Percentiles rank a stretch among this genome's conserved stretches.
phyloP scores from a whole-genome alignment of 2,113 vertebrate species.

The Planiliza haematocheilus region DNA sequence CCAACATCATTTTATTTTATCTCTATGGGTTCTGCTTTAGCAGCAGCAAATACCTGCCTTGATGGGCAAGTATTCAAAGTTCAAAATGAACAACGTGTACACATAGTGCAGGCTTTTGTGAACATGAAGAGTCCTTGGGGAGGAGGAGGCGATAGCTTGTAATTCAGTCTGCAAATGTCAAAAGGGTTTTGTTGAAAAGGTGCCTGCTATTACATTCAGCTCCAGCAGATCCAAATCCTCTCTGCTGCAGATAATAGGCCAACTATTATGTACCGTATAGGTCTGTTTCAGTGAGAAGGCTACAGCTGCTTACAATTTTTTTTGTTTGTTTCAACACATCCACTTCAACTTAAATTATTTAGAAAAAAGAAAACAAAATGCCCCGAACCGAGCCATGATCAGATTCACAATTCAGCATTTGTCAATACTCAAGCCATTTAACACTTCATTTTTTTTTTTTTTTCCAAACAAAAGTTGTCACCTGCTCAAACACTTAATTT shows the following conservation, averaged over 20 bases:
- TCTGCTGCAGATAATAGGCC: not conserved
- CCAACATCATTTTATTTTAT: not conserved
- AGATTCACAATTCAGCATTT: constrained; percentile 15
- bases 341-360: constrained; percentile 12
- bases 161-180: too few relatives aligned
- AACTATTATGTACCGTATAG: not conserved
- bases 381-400: constrained; percentile 6
- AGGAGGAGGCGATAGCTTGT: not conserved
- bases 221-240: not conserved
- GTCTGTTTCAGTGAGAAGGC: constrained; percentile 7
- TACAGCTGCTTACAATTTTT: constrained; percentile 2
- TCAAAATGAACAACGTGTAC: not conserved
- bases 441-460: constrained; percentile 3
- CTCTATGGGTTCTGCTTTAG: not conserved
- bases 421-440: constrained; percentile 32
- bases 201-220: not conserved
- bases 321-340: not conserved
- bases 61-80: not conserved
- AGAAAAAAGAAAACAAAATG: constrained; percentile 10
- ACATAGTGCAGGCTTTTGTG: not conserved
- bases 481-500: constrained; percentile 20
- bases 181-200: too few relatives aligned
- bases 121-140: not conserved
- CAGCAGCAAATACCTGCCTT: not conserved
- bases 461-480: constrained; percentile 6